Base-by-base conservation (phyloP, 2,888 invertebrate species). In the Oligia strigilis region DNA sequence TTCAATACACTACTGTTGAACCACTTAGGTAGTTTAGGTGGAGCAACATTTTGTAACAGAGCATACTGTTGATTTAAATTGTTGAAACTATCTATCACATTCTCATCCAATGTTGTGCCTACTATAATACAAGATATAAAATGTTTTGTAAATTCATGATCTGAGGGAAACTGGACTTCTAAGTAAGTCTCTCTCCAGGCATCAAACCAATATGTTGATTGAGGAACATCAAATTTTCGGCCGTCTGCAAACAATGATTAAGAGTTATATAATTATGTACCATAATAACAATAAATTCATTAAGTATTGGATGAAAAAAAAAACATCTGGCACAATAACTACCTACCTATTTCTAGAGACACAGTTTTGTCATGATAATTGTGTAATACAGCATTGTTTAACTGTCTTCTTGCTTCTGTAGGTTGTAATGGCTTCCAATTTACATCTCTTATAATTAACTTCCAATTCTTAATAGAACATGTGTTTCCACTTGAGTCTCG, bases 91-190 rank as follows among this genome's bases (percentile, higher is more conserved):
- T 99, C 99, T 81, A 99, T 95, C 11, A 99, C 98, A 96, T 98
- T 98, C 1, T 98, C 97, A 94, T 98, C 98, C 58, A 97, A 95
- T 58, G 98, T 98, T 43, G 98, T 98, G 40, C 98, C 97, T 23
- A 98, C 98, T 90, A 99, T 97, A 91, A 99, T 97, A 93, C 99
- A 99, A 23, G 98, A 98, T 75, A 99, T 93, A 92, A 98, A 98
- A 94, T 99, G 99, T 92, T 98, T 98, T 0, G 99, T 98, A 93
- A 99, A 99, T 96, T 99, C 99, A 97, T 99, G 99, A 93, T 99
- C 99, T 8, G 98, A 98, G 36, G 99, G 98, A 93, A 98, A 98
- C 93, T 99, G 98, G 81, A 99, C 98, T 92, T 98, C 98, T 69
- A 99, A 97, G 95, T 99, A 99, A 52, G 98, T 98, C 90, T 99